Evolutionary conservation across 2,113 vertebrate genomes (phyloP).

Genomic region (Microcebus jonahi): DNA sequence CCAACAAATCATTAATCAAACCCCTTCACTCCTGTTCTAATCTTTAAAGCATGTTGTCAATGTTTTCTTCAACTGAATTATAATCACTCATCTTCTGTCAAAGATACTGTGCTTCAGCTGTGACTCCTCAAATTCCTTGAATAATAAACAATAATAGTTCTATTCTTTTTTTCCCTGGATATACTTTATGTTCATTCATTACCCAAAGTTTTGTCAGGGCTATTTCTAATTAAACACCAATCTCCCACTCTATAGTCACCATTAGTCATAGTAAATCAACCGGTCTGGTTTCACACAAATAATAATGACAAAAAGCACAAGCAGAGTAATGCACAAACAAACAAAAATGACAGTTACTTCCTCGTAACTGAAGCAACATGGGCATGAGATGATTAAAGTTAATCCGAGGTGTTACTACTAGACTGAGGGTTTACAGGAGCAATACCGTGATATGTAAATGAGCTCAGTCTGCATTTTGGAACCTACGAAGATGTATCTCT

Average conservation of each 20-base stretch:
- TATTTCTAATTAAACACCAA: not conserved
- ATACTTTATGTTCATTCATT: not conserved
- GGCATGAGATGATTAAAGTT: not conserved
- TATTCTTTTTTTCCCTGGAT: not conserved
- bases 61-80: not conserved
- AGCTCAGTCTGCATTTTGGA: not conserved
- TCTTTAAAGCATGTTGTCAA: not conserved
- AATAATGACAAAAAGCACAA: not conserved
- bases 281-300: not conserved
- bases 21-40: not conserved
- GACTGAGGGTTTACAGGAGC: not conserved
- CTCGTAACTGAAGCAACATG: not conserved
- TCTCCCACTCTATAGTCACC: not conserved
- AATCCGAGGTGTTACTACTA: not conserved
- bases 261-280: not conserved
- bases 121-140: not conserved
- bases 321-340: not conserved
- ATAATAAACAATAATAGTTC: not conserved
- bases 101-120: not conserved
- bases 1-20: not conserved
- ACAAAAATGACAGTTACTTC: not conserved
- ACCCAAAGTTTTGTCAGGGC: not conserved
- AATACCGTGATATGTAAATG: not conserved
- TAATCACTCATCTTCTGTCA: not conserved
- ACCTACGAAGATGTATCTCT: not conserved